Evolutionary conservation across 2,113 vertebrate genomes (phyloP).

Genomic region (Morone saxatilis): DNA sequence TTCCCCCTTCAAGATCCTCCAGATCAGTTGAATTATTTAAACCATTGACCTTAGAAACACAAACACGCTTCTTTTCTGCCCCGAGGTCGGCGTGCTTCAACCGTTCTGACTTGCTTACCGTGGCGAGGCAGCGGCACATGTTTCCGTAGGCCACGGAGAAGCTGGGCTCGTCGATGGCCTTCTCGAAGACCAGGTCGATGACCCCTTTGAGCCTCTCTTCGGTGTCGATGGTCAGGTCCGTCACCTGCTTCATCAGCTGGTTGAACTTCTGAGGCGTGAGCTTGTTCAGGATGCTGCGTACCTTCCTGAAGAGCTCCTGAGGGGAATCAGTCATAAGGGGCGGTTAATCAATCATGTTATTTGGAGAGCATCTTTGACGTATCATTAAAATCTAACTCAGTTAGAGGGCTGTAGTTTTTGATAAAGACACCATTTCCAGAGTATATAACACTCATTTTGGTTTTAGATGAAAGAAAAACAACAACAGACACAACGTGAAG

Average conservation of each 20-base stretch:
- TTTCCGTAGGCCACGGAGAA: slow-evolving; percentile 98
- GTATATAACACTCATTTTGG: not conserved
- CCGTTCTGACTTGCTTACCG: slow-evolving; percentile 81
- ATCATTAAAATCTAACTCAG: too few species aligned
- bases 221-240: slow-evolving; percentile 95
- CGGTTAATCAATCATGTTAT: not conserved
- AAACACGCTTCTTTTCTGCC: not conserved
- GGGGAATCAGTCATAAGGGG: not conserved
- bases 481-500: too few species aligned
- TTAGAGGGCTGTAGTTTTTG: not conserved
- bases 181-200: slow-evolving; percentile 98
- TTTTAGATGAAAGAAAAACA: too few species aligned
- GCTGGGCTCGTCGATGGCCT: slow-evolving; percentile 96
- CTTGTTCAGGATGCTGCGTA: slow-evolving; percentile 98
- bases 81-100: too few species aligned
- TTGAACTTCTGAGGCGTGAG: slow-evolving; percentile 98
- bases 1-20: not conserved
- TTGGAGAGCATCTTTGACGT: not conserved
- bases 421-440: not conserved
- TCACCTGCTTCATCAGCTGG: slow-evolving; percentile 98
- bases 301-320: slow-evolving; percentile 96
- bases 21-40: not conserved
- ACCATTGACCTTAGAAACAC: not conserved
- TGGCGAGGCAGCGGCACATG: slow-evolving; percentile 97
- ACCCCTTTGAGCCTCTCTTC: slow-evolving; percentile 97